phyloP scores from a whole-genome alignment of 2,113 vertebrate genomes.

The Jaculus jaculus region DNA sequence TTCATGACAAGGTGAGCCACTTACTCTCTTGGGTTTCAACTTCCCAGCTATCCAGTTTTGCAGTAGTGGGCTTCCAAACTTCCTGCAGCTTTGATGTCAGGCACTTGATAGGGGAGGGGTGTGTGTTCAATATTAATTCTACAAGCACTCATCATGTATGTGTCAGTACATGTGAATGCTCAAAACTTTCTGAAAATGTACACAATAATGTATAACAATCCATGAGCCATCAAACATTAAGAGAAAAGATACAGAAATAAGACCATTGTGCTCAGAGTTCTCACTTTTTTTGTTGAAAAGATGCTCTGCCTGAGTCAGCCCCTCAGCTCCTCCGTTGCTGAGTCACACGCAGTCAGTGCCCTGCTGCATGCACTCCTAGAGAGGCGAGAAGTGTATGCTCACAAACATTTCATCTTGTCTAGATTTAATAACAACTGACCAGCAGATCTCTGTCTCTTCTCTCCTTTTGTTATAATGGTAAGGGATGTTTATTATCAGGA shows the following conservation, averaged over 20 bases:
- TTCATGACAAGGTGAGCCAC: neutral
- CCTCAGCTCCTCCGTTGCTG: neutral
- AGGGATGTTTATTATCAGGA: neutral
- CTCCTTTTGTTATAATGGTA: neutral
- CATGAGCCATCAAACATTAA: neutral
- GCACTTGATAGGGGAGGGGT: neutral
- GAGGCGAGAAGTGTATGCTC: neutral
- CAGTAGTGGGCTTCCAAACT: neutral
- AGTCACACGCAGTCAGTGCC: neutral
- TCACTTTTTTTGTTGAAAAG: neutral
- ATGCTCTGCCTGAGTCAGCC: neutral
- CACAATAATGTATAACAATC: neutral
- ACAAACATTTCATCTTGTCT: neutral
- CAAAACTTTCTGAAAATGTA: neutral
- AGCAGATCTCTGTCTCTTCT: neutral
- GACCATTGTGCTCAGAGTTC: neutral
- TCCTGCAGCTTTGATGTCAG: neutral
- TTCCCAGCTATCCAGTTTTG: neutral
- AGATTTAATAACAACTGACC: neutral
- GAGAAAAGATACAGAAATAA: neutral
- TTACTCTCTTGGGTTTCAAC: neutral
- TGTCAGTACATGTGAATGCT: neutral
- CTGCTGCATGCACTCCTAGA: neutral
- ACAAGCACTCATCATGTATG: neutral
- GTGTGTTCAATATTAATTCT: neutral